These are phyloP conservation scores for Plebejus anna DNA, from an alignment of 2,888 invertebrate genomes.

Conservation along the genomic window DNA sequence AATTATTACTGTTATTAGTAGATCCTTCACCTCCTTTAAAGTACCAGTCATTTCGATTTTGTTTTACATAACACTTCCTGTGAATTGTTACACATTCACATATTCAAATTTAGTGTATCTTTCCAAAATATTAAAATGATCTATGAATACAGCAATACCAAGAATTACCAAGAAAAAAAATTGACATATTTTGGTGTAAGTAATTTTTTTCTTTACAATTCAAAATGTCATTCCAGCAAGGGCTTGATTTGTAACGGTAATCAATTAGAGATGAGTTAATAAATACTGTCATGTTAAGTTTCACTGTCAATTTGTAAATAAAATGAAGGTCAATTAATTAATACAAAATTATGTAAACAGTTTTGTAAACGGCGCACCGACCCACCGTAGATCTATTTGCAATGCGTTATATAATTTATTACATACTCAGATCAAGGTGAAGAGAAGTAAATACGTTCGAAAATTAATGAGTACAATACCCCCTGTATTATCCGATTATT, in stretches of 20 bases:
- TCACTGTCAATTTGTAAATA: not conserved
- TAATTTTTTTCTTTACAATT: no score
- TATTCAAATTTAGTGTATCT: no score
- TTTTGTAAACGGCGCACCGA: constrained; percentile 9
- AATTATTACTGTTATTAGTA: not conserved
- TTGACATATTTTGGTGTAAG: no score
- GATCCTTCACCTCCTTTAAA: not conserved
- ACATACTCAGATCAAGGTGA: constrained; percentile 23
- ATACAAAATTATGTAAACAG: constrained; percentile 8
- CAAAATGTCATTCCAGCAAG: no score
- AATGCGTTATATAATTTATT: constrained; percentile 22
- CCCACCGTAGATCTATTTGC: not conserved
- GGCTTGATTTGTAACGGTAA: no score
- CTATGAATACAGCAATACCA: no score
- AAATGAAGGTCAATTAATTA: not conserved
- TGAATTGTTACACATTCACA: no score
- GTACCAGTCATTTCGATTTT: not conserved
- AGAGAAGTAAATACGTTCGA: constrained; percentile 4
- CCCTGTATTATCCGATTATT: not conserved
- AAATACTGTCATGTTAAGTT: not conserved
- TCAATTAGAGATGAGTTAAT: not conserved
- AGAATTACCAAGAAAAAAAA: no score
- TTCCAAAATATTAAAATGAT: no score
- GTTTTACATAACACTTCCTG: constrained; percentile 2
- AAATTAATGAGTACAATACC: not conserved